Evolutionary conservation across 2,888 invertebrate species (phyloP), one percentile per base, ranked within the genome.

Genomic region (Falcaria lacertinaria): DNA sequence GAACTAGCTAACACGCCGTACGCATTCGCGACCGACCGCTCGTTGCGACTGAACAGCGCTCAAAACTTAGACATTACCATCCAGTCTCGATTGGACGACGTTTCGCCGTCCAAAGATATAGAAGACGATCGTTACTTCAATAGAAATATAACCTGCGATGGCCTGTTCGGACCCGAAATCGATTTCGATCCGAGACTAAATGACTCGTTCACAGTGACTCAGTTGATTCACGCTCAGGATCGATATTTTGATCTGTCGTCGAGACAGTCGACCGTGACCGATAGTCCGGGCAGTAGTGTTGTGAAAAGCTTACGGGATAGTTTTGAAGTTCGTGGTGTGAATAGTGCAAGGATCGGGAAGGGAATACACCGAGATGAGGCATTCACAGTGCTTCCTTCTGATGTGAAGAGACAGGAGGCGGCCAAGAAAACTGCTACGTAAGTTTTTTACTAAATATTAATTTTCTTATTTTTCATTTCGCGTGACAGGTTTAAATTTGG

Each of bases 1-100:
- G 90, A 90, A 22, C 61, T 90, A 0, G 89, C 90, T 0, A 90
- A 89, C 51, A 90, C 90, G 40, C 90, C 90, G 15, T 90, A 90
- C 64, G 90, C 90, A 44, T 90, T 90, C 73, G 80, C 84, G 0
- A 76, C 80, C 0, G 79, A 81, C 2, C 78, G 83, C 32, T 66
- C 80, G 14, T 54, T 74, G 0, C 66, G 74, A 4, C 50, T 72
- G 0, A 68, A 69, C 60, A 69, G 61, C 47, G 61, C 66, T 11
- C 70, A 57, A 54, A 56, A 76, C 11, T 48, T 87, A 37, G 86
- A 87, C 41, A 83, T 87, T 0, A 84, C 83, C 0, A 83, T 85
- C 4, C 68, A 81, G 32, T 56, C 74, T 15, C 59, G 57, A 3
- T 41, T 47, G 8, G 42, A 70, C 15, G 74, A 73, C 41, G 51